Evolutionary conservation across 2,888 invertebrate genomes (phyloP).

Genomic region (Crioceris asparagi): DNA sequence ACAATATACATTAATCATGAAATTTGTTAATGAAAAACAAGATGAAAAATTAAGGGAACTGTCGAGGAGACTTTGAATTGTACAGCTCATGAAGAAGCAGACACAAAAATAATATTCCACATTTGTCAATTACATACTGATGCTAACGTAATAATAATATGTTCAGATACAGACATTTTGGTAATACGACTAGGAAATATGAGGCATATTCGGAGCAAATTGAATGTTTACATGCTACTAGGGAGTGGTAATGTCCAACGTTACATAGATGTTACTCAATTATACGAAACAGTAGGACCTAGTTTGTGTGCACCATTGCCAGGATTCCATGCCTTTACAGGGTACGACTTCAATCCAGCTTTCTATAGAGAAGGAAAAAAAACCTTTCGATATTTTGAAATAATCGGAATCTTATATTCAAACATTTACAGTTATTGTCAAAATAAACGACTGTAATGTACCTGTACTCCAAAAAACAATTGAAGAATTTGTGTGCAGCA

Average conservation of each 20-base stretch:
- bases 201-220: background rate
- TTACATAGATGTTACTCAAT: slow-evolving; percentile 3
- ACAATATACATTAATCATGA: background rate
- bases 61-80: background rate
- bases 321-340: background rate
- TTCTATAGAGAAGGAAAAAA: too few relatives aligned
- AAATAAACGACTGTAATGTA: background rate
- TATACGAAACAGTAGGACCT: slow-evolving; percentile 1
- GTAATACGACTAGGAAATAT: too few relatives aligned
- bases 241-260: slow-evolving; percentile 3
- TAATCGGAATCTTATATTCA: background rate
- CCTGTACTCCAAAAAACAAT: background rate
- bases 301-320: background rate
- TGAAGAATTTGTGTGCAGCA: background rate
- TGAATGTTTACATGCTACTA: slow-evolving; percentile 1
- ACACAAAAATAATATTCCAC: too few relatives aligned
- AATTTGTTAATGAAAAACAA: background rate
- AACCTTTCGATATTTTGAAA: background rate
- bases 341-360: background rate
- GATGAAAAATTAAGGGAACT: background rate
- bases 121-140: background rate
- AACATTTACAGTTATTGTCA: background rate
- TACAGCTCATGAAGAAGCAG: too few relatives aligned
- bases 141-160: background rate
- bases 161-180: background rate